phyloP scores from a whole-genome alignment of 2,888 invertebrate species.

The Amblyjoppa proteus region DNA sequence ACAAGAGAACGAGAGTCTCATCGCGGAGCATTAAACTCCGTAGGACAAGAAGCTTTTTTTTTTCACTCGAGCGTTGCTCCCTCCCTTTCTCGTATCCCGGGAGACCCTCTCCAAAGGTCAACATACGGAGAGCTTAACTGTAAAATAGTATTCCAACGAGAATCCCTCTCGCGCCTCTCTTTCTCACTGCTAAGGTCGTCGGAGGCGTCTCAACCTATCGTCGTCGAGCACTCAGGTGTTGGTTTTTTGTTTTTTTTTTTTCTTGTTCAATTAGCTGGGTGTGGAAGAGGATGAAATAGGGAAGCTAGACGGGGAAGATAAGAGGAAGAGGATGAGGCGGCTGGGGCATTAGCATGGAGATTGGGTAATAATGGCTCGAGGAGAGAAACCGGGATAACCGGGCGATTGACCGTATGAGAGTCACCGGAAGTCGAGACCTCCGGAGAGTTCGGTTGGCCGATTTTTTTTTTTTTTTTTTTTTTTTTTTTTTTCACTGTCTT shows the following conservation, averaged over 20 bases:
- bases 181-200: too few relatives aligned
- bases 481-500: too few relatives aligned
- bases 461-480: neutral
- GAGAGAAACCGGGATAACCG: neutral
- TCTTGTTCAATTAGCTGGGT: too few relatives aligned
- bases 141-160: constrained; percentile 39
- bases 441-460: too few relatives aligned
- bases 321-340: neutral
- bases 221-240: too few relatives aligned
- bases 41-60: constrained; percentile 46
- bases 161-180: neutral
- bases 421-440: constrained; percentile 40
- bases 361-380: constrained; percentile 29
- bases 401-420: constrained; percentile 1
- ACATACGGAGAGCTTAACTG: constrained; percentile 64
- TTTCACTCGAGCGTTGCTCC: constrained; percentile 50
- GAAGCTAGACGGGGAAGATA: neutral
- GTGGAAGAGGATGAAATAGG: too few relatives aligned
- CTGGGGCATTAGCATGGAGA: constrained; percentile 19
- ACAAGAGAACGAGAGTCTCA: neutral
- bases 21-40: constrained; percentile 56
- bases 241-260: too few relatives aligned
- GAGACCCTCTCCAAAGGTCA: constrained; percentile 16
- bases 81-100: neutral
- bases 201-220: too few relatives aligned